A percentile compares a stretch with the other conserved stretches of the same genome.
phyloP scores from a whole-genome alignment of 2,888 invertebrate genomes.

The Nomada ferruginata region DNA sequence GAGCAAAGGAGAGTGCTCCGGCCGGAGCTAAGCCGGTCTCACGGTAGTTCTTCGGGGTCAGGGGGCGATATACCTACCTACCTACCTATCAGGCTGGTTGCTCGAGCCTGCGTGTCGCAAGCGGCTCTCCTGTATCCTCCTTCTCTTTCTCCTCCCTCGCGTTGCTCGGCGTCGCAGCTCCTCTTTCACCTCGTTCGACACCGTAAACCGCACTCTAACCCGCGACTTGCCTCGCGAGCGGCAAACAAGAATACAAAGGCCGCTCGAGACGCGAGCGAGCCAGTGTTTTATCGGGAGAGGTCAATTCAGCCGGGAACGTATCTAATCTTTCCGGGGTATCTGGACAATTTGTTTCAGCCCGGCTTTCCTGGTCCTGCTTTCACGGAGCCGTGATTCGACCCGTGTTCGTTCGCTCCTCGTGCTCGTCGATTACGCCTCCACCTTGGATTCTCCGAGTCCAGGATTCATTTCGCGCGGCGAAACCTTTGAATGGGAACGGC shows the following conservation, averaged over 20 bases:
- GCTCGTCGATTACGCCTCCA: neutral
- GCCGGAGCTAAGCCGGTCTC: conserved; percentile 76
- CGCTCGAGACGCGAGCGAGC: neutral
- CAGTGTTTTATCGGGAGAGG: conserved; percentile 51
- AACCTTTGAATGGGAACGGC: conserved; percentile 15
- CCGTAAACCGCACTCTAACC: conserved; percentile 66
- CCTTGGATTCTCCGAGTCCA: neutral
- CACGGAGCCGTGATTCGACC: conserved; percentile 38
- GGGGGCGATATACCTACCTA: conserved; percentile 79
- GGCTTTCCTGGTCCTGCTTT: conserved; percentile 55
- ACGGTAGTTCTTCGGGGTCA: conserved; percentile 79
- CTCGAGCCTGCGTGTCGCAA: conserved; percentile 75
- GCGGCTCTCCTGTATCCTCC: conserved; percentile 68
- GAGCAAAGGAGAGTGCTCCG: conserved; percentile 72
- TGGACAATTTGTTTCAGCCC: conserved; percentile 52
- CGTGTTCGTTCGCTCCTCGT: conserved; percentile 8
- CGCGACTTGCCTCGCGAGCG: conserved; percentile 54
- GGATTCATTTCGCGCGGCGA: conserved; percentile 13
- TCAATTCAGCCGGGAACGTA: conserved; percentile 52
- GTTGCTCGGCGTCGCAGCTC: conserved; percentile 53
- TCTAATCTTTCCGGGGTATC: conserved; percentile 60
- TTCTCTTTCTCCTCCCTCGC: conserved; percentile 51
- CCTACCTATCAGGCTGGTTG: conserved; percentile 66
- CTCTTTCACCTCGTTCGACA: conserved; percentile 68
- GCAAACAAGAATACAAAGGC: too few species aligned